Evolutionary conservation across 92 coral and sea anemone species (phyloP).

Genomic region (Phymanthus crucifer): DNA sequence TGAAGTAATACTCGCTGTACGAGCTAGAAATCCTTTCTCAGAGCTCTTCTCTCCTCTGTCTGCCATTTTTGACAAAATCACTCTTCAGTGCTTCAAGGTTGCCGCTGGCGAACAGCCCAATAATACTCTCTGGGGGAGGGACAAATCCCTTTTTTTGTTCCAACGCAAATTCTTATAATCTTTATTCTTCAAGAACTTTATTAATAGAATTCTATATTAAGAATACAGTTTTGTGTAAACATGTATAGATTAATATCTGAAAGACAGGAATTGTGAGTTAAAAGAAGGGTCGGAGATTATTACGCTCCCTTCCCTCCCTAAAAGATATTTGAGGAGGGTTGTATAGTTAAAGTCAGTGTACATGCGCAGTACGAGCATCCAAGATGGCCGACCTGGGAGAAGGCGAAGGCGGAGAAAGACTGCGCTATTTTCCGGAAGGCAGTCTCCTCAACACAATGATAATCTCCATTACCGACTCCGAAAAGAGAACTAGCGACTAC

Average conservation of each 20-base stretch:
- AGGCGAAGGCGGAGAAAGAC: conserved; percentile 45
- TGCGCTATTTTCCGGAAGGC: conserved; percentile 89
- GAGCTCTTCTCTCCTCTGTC: conserved; percentile 72
- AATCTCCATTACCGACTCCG: conserved; percentile 89
- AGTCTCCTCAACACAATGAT: conserved; percentile 89
- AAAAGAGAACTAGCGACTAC: conserved; percentile 81
- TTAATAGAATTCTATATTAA: neutral
- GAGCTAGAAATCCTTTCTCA: conserved; percentile 88
- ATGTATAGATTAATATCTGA: neutral
- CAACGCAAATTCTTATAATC: neutral
- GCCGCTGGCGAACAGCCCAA: conserved; percentile 65
- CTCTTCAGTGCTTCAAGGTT: conserved; percentile 14
- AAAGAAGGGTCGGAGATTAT: neutral
- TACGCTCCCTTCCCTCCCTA: conserved; percentile 16
- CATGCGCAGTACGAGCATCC: conserved; percentile 45
- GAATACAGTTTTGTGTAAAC: neutral
- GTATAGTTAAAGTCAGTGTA: conserved; percentile 3
- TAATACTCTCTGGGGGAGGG: conserved; percentile 31
- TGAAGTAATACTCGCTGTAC: conserved; percentile 93
- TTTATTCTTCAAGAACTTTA: neutral
- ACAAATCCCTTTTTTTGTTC: neutral
- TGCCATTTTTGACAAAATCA: conserved; percentile 68
- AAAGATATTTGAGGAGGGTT: neutral
- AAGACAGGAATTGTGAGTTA: neutral
- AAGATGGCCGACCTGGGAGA: conserved; percentile 71